Evolutionary conservation across 2,113 vertebrate genomes (phyloP).

Genomic region (Sinosuthora webbiana): DNA sequence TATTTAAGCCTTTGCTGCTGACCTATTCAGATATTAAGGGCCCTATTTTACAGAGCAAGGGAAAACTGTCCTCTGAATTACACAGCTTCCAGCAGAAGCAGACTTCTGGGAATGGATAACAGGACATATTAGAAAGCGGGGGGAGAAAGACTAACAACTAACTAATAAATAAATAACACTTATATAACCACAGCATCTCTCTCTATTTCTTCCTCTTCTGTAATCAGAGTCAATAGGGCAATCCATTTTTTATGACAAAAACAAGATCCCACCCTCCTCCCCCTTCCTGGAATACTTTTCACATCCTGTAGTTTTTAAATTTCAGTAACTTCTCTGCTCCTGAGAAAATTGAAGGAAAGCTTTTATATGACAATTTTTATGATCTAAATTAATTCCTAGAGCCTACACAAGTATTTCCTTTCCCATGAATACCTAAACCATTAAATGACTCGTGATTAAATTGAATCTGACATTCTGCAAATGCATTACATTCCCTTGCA

Average conservation of each 20-base stretch:
- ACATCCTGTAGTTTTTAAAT: background rate
- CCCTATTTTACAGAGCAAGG: background rate
- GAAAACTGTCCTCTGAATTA: background rate
- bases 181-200: background rate
- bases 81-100: background rate
- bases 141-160: background rate
- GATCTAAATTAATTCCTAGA: background rate
- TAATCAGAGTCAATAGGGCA: background rate
- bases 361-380: background rate
- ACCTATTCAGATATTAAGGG: background rate
- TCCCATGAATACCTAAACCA: background rate
- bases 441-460: background rate
- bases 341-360: background rate
- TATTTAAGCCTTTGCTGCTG: background rate
- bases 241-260: background rate
- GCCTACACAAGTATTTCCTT: background rate
- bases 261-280: background rate
- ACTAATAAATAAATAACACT: background rate
- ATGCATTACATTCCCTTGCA: background rate
- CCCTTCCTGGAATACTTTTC: background rate
- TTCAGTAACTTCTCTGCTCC: background rate
- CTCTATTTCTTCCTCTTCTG: background rate
- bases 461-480: background rate
- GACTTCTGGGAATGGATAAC: background rate
- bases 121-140: background rate